Conservation (phyloP, 2,797 vertebrate species). For the Lutjanus campechanus region DNA sequence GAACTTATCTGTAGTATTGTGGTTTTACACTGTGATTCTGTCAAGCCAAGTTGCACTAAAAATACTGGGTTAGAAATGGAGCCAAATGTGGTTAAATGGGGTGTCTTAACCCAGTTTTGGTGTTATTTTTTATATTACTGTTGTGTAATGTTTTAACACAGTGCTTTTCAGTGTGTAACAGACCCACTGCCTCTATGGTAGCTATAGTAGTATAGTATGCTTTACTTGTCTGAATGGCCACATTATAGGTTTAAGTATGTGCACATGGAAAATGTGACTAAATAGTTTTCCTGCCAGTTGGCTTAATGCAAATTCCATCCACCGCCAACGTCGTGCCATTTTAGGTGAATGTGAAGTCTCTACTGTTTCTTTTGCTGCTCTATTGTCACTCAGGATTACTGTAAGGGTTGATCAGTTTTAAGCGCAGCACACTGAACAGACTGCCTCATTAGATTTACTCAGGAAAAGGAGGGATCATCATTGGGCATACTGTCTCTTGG, state of each 20-base stretch:
- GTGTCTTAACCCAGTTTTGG: neutral
- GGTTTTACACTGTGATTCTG: no score
- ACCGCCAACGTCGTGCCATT: neutral
- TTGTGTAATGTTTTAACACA: no score
- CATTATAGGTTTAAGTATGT: slow-evolving; percentile 7
- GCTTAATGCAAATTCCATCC: slow-evolving; percentile 32
- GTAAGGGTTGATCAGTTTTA: neutral
- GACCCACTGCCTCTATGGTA: neutral
- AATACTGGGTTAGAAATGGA: no score
- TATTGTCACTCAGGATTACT: neutral
- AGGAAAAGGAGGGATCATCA: slow-evolving; percentile 3
- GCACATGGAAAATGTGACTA: slow-evolving; percentile 61
- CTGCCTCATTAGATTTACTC: slow-evolving; percentile 10
- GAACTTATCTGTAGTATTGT: neutral
- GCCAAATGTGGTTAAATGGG: neutral
- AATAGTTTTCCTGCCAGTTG: slow-evolving; percentile 18
- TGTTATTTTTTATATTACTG: no score
- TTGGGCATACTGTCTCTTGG: neutral
- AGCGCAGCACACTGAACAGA: slow-evolving; percentile 1
- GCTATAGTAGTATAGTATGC: neutral
- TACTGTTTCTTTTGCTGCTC: slow-evolving; percentile 1
- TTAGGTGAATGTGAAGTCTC: slow-evolving; percentile 24
- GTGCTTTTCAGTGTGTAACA: neutral
- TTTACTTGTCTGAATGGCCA: slow-evolving; percentile 23
- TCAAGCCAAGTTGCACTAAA: no score